A percentile compares a stretch with the other conserved stretches of the same genome.
phyloP scores from a whole-genome alignment of 64 coral and sea anemone genomes.

The Stichodactyla mertensii region DNA sequence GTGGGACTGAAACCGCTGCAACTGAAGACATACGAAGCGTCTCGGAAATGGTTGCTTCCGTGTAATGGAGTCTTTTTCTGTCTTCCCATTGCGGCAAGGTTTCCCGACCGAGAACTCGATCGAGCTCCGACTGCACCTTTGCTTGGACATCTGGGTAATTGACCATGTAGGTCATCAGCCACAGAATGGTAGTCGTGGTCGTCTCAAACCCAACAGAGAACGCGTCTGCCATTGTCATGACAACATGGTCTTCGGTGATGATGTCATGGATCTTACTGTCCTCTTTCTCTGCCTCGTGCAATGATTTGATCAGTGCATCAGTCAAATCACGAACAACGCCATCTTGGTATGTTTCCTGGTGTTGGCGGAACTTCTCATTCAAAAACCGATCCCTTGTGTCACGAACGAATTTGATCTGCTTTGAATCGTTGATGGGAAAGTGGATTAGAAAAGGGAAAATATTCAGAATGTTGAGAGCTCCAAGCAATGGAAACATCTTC shows the following conservation, averaged over 20 bases:
- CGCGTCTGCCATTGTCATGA: constrained; percentile 9
- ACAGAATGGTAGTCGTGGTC: constrained; percentile 41
- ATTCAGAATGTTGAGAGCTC: not conserved
- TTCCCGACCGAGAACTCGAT: constrained; percentile 1
- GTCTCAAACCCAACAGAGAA: constrained; percentile 67
- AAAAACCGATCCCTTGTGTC: not conserved
- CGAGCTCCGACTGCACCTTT: constrained; percentile 4
- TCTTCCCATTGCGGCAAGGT: not conserved
- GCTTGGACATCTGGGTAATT: constrained; percentile 17
- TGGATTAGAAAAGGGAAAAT: constrained; percentile 5
- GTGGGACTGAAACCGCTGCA: constrained; percentile 50
- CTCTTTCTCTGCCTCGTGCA: constrained; percentile 14
- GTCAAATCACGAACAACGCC: constrained; percentile 4
- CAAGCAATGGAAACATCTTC: not conserved
- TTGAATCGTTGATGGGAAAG: constrained; percentile 21
- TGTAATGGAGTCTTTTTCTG: not conserved
- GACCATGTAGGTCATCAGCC: constrained; percentile 52
- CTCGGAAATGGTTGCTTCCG: constrained; percentile 15
- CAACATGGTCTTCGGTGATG: not conserved
- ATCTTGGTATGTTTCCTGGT: not conserved
- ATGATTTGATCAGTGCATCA: constrained; percentile 16
- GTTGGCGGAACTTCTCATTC: not conserved
- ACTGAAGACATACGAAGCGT: constrained; percentile 39
- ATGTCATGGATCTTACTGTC: not conserved
- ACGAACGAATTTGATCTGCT: not conserved